Evolutionary conservation across 1,140 invertebrate genomes (phyloP).

Genomic region (Drosophila nigrodunni): DNA sequence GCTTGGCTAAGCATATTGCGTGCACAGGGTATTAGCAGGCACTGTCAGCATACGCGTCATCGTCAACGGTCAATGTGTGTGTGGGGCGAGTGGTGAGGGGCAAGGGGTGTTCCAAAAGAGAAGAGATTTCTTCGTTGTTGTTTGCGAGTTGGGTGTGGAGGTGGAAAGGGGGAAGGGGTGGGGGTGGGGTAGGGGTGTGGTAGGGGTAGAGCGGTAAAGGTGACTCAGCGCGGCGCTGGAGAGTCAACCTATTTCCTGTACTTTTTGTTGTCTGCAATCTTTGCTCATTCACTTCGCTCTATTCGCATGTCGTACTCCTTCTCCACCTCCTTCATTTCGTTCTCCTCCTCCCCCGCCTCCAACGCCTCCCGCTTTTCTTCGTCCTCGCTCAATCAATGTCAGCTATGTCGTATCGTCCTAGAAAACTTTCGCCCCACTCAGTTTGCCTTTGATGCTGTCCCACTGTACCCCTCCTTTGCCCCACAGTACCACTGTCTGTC

Average conservation of each 20-base stretch:
- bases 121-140: conserved; percentile 2
- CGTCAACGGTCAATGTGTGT: conserved; percentile 30
- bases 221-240: conserved; percentile 20
- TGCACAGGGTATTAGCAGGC: conserved; percentile 48
- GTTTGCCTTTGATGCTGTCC: conserved; percentile 31
- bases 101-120: neutral
- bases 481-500: neutral
- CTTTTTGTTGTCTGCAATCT: conserved; percentile 44
- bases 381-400: conserved; percentile 76
- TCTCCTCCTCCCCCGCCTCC: neutral
- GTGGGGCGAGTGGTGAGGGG: too few species aligned
- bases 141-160: neutral
- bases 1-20: conserved; percentile 33
- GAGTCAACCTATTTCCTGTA: conserved; percentile 42
- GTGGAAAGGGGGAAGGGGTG: too few species aligned
- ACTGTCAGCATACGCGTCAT: conserved; percentile 21
- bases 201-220: conserved; percentile 7
- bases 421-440: conserved; percentile 43
- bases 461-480: neutral
- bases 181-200: too few species aligned
- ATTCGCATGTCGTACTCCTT: neutral
- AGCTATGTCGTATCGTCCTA: conserved; percentile 32
- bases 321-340: neutral
- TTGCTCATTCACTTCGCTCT: conserved; percentile 37
- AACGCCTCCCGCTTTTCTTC: conserved; percentile 5